Evolutionary conservation across 2,113 vertebrate genomes (phyloP).

Genomic region (Coryphaenoides rupestris): DNA sequence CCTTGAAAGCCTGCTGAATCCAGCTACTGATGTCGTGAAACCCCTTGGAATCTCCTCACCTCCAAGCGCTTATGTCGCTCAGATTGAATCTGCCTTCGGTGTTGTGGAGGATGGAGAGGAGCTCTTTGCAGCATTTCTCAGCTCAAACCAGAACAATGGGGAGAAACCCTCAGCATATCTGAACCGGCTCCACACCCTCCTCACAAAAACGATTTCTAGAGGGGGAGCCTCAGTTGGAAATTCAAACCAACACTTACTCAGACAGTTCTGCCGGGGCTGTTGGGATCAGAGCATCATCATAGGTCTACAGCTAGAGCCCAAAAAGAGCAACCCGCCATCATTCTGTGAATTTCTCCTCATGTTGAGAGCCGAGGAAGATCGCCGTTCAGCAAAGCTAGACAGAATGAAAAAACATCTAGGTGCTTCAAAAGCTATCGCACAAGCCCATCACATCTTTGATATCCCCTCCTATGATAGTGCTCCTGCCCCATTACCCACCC

Average conservation of each 20-base stretch:
- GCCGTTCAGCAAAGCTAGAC: not conserved
- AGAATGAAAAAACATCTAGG: slow-evolving; percentile 17
- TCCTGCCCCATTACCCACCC: too few relatives aligned
- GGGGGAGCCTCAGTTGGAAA: not conserved
- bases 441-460: slow-evolving; percentile 1
- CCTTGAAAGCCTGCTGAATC: not conserved
- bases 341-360: slow-evolving; percentile 18
- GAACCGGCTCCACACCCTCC: not conserved
- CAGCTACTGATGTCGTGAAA: not conserved
- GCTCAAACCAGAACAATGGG: not conserved
- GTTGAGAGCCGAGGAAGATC: slow-evolving; percentile 19
- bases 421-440: not conserved
- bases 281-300: not conserved
- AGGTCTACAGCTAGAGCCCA: slow-evolving; percentile 7
- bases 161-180: not conserved
- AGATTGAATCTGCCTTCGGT: not conserved
- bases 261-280: not conserved
- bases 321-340: not conserved
- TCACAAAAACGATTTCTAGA: not conserved
- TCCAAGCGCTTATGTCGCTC: not conserved
- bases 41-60: not conserved
- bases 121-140: not conserved
- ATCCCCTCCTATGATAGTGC: slow-evolving; percentile 1
- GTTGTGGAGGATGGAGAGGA: not conserved
- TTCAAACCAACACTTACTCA: not conserved